phyloP scores from a whole-genome alignment of 1,140 invertebrate species.

The Cryptotermes secundus region DNA sequence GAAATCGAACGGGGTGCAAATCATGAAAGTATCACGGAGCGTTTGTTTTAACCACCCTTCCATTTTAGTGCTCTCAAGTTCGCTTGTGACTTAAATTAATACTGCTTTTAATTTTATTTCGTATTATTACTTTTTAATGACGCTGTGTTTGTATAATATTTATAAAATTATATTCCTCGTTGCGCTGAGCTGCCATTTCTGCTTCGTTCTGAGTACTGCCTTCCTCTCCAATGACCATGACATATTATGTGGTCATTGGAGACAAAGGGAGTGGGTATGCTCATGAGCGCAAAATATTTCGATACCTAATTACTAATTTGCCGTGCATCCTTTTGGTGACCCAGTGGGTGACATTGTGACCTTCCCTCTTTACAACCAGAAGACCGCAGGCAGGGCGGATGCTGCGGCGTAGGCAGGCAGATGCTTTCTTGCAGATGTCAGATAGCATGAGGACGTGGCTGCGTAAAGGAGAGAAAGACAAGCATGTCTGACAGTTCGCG shows the following conservation, averaged over 20 bases:
- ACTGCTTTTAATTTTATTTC: too few species aligned
- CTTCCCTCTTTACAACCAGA: not conserved
- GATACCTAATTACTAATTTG: constrained; percentile 15
- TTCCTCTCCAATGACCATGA: not conserved
- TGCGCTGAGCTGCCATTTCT: too few species aligned
- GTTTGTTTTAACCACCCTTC: too few species aligned
- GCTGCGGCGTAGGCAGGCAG: not conserved
- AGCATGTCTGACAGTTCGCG: not conserved
- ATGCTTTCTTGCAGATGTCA: not conserved
- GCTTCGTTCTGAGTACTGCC: too few species aligned
- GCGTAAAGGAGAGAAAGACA: not conserved
- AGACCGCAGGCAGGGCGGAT: not conserved
- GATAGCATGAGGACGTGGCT: not conserved
- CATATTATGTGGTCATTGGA: constrained; percentile 1
- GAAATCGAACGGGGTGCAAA: too few species aligned
- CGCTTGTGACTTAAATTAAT: too few species aligned
- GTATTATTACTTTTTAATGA: too few species aligned
- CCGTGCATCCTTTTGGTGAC: not conserved
- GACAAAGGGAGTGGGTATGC: not conserved
- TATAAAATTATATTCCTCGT: too few species aligned
- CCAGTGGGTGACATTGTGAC: not conserved
- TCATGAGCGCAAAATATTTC: not conserved
- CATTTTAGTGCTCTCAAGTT: too few species aligned
- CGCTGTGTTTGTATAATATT: too few species aligned
- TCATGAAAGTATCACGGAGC: too few species aligned